Evolutionary conservation across 2,888 invertebrate species (phyloP).

Genomic region (Laspeyria flexula): DNA sequence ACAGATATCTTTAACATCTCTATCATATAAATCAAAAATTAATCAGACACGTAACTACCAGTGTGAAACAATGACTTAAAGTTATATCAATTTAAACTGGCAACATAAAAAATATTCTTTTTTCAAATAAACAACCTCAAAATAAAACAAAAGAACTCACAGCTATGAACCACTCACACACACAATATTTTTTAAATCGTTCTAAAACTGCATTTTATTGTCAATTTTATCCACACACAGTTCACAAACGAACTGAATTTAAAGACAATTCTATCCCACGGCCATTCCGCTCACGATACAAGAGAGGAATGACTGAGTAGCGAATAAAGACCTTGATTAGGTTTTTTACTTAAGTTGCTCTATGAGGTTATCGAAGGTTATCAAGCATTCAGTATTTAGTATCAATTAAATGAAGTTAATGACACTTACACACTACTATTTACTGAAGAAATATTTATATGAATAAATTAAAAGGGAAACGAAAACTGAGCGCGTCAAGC

Average conservation of each 20-base stretch:
- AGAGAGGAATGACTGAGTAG: conserved; percentile 41
- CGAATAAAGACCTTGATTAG: conserved; percentile 47
- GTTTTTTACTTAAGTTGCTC: conserved; percentile 40
- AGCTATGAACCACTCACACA: not conserved
- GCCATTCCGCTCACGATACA: conserved; percentile 41
- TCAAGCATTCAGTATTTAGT: conserved; percentile 35
- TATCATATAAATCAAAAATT: too few species aligned
- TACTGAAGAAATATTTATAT: not conserved
- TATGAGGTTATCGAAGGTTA: conserved; percentile 56
- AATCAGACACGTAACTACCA: too few species aligned
- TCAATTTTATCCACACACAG: not conserved
- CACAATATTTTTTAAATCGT: not conserved
- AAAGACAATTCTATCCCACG: conserved; percentile 13
- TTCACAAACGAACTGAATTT: not conserved
- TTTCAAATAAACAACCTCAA: too few species aligned
- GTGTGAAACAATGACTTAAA: too few species aligned
- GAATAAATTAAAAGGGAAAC: not conserved
- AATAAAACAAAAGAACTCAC: not conserved
- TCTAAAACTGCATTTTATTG: conserved; percentile 6
- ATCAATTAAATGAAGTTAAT: not conserved
- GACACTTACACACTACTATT: not conserved
- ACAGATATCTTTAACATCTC: too few species aligned
- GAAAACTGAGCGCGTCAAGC: too few species aligned
- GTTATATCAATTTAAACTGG: too few species aligned
- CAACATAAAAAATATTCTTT: too few species aligned